These are phyloP conservation scores for Cichlasoma orientale DNA, from an alignment of 2,797 vertebrate species.

Conservation along the genomic window DNA sequence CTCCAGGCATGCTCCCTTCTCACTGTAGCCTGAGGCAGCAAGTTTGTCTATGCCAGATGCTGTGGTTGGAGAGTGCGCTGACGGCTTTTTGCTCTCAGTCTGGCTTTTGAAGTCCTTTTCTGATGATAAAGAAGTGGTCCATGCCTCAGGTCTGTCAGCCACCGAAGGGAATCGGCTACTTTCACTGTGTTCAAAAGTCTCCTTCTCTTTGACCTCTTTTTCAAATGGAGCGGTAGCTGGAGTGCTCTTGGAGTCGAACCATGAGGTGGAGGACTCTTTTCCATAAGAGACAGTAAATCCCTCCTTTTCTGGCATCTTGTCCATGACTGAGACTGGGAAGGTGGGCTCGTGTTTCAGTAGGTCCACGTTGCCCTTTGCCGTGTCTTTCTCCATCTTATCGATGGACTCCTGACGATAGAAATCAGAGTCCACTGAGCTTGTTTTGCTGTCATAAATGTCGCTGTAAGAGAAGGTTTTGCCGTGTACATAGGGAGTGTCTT, in stretches of 20 bases:
- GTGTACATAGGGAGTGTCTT: slow-evolving; percentile 94
- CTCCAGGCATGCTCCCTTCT: slow-evolving; percentile 75
- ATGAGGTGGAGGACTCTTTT: slow-evolving; percentile 41
- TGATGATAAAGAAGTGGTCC: slow-evolving; percentile 56
- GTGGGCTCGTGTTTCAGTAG: slow-evolving; percentile 33
- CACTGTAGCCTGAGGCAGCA: slow-evolving; percentile 47
- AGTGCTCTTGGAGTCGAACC: slow-evolving; percentile 41
- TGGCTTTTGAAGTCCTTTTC: slow-evolving; percentile 55
- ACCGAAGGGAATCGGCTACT: slow-evolving; percentile 79
- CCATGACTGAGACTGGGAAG: background rate
- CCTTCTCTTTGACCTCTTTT: slow-evolving; percentile 55
- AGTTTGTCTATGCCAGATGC: slow-evolving; percentile 28
- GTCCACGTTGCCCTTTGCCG: slow-evolving; percentile 33
- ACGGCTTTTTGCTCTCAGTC: slow-evolving; percentile 4
- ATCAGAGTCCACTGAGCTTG: slow-evolving; percentile 78
- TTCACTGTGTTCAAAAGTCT: slow-evolving; percentile 52
- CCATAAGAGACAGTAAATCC: slow-evolving; percentile 15
- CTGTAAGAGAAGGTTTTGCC: slow-evolving; percentile 94
- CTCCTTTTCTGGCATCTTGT: slow-evolving; percentile 47
- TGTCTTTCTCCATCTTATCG: slow-evolving; percentile 63
- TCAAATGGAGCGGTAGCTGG: slow-evolving; percentile 35
- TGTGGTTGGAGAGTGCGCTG: slow-evolving; percentile 8
- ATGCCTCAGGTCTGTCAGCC: slow-evolving; percentile 65
- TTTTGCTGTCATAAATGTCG: slow-evolving; percentile 89
- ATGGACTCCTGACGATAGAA: slow-evolving; percentile 70